Evolutionary conservation across 2,888 invertebrate species (phyloP).

Genomic region (Drosophila greeni): DNA sequence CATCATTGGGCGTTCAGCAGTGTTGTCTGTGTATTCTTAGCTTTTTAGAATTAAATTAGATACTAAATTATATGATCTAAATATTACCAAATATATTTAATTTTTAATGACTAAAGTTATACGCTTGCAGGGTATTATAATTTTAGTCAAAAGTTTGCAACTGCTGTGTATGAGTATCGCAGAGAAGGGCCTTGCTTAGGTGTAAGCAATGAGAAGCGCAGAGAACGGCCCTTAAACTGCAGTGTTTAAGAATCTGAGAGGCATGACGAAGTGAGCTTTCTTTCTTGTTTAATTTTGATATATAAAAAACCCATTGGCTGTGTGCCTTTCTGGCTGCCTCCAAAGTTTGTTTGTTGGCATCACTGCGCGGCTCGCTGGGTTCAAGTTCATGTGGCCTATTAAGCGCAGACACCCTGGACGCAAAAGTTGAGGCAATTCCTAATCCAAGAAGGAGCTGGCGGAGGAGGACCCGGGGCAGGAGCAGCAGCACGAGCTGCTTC

Average conservation of each 20-base stretch:
- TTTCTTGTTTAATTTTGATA: neutral
- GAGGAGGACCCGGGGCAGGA: neutral
- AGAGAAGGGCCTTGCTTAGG: no score
- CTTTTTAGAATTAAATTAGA: no score
- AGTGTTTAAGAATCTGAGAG: no score
- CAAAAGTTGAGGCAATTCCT: constrained; percentile 28
- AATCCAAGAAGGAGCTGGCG: constrained; percentile 10
- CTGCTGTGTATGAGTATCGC: no score
- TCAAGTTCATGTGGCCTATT: constrained; percentile 71
- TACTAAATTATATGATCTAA: no score
- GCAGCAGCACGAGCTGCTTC: constrained; percentile 34
- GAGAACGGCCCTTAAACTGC: no score
- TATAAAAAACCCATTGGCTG: neutral
- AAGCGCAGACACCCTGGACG: constrained; percentile 49
- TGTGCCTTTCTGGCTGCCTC: neutral
- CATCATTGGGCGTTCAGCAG: constrained; percentile 20
- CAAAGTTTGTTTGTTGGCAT: constrained; percentile 12
- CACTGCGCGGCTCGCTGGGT: constrained; percentile 27
- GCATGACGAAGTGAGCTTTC: no score
- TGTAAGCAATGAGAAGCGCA: no score
- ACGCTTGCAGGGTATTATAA: no score
- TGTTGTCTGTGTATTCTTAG: neutral
- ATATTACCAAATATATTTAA: no score
- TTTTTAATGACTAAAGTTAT: neutral
- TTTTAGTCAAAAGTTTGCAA: no score